phyloP scores from a whole-genome alignment of 2,797 vertebrate species.

The Podarcis lilfordi region DNA sequence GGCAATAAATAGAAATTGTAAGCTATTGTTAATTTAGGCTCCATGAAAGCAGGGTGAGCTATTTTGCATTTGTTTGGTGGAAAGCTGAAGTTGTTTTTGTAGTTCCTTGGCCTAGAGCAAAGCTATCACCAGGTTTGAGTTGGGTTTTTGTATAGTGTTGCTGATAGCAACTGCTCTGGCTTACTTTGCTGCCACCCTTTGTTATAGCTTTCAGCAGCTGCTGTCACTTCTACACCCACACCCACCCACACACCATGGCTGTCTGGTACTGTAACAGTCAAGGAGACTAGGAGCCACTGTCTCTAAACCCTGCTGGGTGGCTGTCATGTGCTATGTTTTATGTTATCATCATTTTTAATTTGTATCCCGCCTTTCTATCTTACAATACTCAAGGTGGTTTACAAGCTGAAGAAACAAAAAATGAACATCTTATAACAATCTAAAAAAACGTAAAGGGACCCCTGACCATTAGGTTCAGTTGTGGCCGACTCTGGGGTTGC shows the following conservation, averaged over 20 bases:
- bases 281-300: not conserved
- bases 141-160: not conserved
- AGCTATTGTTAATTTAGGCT: conserved; percentile 7
- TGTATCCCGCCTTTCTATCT: no score
- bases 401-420: no score
- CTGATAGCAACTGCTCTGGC: not conserved
- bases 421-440: no score
- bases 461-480: no score
- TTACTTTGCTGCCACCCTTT: not conserved
- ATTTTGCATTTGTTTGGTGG: conserved; percentile 4
- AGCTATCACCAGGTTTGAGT: not conserved
- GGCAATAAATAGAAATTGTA: no score
- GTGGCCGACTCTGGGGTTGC: no score
- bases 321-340: not conserved
- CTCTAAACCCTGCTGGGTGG: not conserved
- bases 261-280: no score
- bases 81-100: conserved; percentile 9
- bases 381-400: no score
- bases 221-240: not conserved
- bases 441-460: no score
- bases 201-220: not conserved
- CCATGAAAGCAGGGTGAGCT: not conserved
- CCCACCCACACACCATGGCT: not conserved
- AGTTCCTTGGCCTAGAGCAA: not conserved
- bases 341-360: not conserved